These are phyloP conservation scores for Drosophila nigromelanica DNA, from an alignment of 1,140 invertebrate species.

Conservation along the genomic window DNA sequence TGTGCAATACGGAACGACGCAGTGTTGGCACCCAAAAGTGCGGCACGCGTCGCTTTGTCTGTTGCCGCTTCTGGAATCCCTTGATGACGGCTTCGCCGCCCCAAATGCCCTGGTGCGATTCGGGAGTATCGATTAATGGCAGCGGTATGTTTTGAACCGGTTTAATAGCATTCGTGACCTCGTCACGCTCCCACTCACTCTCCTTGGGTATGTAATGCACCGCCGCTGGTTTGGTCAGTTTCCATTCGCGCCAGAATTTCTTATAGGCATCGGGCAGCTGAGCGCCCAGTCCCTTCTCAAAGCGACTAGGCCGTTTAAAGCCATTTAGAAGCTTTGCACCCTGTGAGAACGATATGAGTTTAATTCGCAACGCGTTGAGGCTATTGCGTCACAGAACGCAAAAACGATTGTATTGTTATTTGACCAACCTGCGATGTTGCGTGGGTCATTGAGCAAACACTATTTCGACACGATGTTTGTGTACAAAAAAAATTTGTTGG, in stretches of 20 bases:
- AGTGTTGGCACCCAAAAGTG: slow-evolving; percentile 95
- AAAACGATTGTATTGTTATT: background rate
- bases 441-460: slow-evolving; percentile 54
- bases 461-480: slow-evolving; percentile 11
- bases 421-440: slow-evolving; percentile 66
- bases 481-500: slow-evolving; percentile 32
- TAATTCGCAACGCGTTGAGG: background rate
- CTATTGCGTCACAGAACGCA: slow-evolving; percentile 71
- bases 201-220: slow-evolving; percentile 94
- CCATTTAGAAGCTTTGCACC: slow-evolving; percentile 74
- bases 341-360: slow-evolving; percentile 38
- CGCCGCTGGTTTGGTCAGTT: slow-evolving; percentile 88
- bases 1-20: slow-evolving; percentile 92
- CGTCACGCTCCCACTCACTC: slow-evolving; percentile 90
- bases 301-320: slow-evolving; percentile 85
- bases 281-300: slow-evolving; percentile 86
- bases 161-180: slow-evolving; percentile 88
- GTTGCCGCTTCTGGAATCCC: slow-evolving; percentile 91
- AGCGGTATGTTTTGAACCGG: slow-evolving; percentile 92
- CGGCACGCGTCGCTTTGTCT: slow-evolving; percentile 87
- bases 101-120: slow-evolving; percentile 95
- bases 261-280: slow-evolving; percentile 93
- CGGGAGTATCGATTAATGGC: slow-evolving; percentile 90
- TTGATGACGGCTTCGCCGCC: slow-evolving; percentile 97
- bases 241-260: slow-evolving; percentile 95